A percentile compares a stretch with the other conserved stretches of the same genome.
phyloP scores from a whole-genome alignment of 2,797 vertebrate genomes.

The Brachyrhaphis roseni region DNA sequence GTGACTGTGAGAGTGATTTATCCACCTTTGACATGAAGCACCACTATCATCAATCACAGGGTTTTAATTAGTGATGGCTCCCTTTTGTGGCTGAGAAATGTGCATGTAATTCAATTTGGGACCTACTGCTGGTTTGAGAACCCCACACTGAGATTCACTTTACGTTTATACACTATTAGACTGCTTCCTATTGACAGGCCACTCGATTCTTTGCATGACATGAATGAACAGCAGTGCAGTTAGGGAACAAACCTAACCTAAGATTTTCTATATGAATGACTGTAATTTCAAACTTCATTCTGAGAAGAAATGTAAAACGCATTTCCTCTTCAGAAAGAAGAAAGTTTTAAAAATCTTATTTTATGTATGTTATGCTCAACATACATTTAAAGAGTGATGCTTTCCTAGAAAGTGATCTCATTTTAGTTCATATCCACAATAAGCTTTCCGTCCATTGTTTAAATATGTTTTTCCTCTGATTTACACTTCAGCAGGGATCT shows the following conservation, averaged over 20 bases:
- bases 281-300: background rate
- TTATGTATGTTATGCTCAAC: background rate
- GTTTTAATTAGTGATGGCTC: constrained; percentile 84
- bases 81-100: constrained; percentile 84
- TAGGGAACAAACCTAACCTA: no score
- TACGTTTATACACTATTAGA: constrained; percentile 50
- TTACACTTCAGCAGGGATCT: constrained; percentile 80
- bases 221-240: background rate
- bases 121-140: constrained; percentile 70
- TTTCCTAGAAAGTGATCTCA: constrained; percentile 34
- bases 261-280: background rate
- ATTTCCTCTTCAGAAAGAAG: background rate
- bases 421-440: constrained; percentile 57
- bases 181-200: constrained; percentile 11
- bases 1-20: constrained; percentile 78
- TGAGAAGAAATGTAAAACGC: background rate
- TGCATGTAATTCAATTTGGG: constrained; percentile 86
- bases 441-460: constrained; percentile 75
- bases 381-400: constrained; percentile 65
- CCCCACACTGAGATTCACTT: constrained; percentile 61
- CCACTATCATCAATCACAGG: constrained; percentile 83
- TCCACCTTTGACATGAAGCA: constrained; percentile 71
- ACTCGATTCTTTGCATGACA: constrained; percentile 15
- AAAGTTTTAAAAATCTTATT: background rate
- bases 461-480: constrained; percentile 80